phyloP scores from a whole-genome alignment of 2,113 vertebrate species.

The Myrmecophaga tridactyla region DNA sequence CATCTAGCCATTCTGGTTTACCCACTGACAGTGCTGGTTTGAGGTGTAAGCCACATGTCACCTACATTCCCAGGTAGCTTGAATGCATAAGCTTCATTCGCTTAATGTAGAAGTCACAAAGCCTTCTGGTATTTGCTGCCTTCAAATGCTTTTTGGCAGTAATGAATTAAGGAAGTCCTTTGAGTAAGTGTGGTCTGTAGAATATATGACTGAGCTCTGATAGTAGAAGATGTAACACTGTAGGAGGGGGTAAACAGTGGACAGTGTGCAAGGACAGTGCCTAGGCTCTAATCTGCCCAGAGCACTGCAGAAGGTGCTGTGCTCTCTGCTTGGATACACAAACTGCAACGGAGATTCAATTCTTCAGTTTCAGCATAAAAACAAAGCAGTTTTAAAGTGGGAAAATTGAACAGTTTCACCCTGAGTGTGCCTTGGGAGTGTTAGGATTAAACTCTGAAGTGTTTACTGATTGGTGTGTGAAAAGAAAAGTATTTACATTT shows the following conservation, averaged over 20 bases:
- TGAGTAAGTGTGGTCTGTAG: constrained; percentile 35
- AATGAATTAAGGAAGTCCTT: constrained; percentile 40
- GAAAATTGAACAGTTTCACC: neutral
- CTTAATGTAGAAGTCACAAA: neutral
- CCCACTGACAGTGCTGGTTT: neutral
- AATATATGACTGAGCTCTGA: constrained; percentile 38
- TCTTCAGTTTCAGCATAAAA: neutral
- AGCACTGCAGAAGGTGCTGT: neutral
- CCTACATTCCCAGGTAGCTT: neutral
- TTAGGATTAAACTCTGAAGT: neutral
- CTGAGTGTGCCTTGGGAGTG: neutral
- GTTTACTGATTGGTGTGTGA: neutral
- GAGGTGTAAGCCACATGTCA: constrained; percentile 27
- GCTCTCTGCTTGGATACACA: accelerated
- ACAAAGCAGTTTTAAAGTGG: neutral
- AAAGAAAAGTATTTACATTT: neutral
- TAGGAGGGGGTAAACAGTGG: neutral
- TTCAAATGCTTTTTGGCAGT: constrained; percentile 20
- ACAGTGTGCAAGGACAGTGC: neutral
- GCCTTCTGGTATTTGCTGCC: neutral
- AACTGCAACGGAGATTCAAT: neutral
- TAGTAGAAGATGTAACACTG: constrained; percentile 11
- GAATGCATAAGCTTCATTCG: neutral
- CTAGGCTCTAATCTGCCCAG: neutral
- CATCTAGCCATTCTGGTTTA: neutral